Evolutionary conservation across 2,888 invertebrate genomes (phyloP), one percentile per base, ranked within the genome.

Genomic region (Holacanthella duospinosa): DNA sequence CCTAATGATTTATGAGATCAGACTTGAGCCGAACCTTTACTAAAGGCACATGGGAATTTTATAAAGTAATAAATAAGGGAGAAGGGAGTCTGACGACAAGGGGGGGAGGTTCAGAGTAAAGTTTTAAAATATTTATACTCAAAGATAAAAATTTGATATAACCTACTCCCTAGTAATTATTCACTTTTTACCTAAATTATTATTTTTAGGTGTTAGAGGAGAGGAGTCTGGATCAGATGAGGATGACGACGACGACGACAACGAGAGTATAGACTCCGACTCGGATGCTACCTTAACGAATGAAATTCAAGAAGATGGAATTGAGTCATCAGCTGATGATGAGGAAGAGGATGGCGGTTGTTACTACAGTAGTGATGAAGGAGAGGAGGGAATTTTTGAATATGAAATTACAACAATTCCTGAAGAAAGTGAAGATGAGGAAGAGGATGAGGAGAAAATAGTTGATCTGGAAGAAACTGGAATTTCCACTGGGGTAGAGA

Each of bases 211-310:
- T n/a, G n/a, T 48, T 9, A 4, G 16, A 48, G 48, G 21, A n/a
- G 48, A 48, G 4, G 12, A n/a, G 12, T 48, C 48, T 21, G 48
- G n/a, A 4, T 9, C 19, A 16, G 6, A 9, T 48, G 48, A 48
- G 4, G 48, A 48, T 48, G 48, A 48, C 16, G 48, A 21, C 21
- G 48, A 48, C 48, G 48, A 48, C n/a, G 48, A 48, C 16, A 21
- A 21, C 21, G 48, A 48, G 16, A n/a, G 25, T 19, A n/a, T 61
- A 4, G 64, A 60, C 55, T 67, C 68, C 36, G 68, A 68, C 54
- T 70, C 70, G 27, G 70, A 70, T 65, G 68, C 68, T 56, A 70
- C 70, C 56, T 67, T 70, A 54, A 70, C 70, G 43, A 70, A 68
- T 55, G 70, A 70, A 61, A 59, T 57, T 61, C 65, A 67, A 65